A percentile compares a stretch with the other conserved stretches of the same genome.
Conservation (phyloP, 1,140 invertebrate species). For the Contarinia nasturtii region DNA sequence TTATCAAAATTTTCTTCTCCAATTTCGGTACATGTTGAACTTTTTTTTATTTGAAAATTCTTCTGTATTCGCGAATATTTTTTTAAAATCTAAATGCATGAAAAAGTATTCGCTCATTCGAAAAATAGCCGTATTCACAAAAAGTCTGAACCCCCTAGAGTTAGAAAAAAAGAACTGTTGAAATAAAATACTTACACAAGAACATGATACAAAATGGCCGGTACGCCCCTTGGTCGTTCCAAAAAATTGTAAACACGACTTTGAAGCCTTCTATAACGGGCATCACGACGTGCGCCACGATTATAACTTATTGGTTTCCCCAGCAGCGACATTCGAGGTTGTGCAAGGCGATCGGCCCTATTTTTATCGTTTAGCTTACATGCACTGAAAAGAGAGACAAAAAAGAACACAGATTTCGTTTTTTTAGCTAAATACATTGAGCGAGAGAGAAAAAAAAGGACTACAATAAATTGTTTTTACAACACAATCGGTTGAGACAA, state of each 20-base stretch:
- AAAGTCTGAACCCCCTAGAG: no score
- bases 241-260: conserved; percentile 85
- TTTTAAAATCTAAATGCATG: no score
- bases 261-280: conserved; percentile 71
- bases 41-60: no score
- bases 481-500: no score
- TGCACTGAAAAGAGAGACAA: conserved; percentile 13
- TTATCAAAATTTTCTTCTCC: no score
- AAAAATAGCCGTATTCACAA: no score
- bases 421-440: not conserved
- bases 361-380: conserved; percentile 20
- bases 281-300: conserved; percentile 66
- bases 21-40: no score
- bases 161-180: no score
- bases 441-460: no score
- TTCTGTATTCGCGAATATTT: no score
- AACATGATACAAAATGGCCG: conserved; percentile 76
- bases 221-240: conserved; percentile 69
- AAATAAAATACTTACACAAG: conserved; percentile 57
- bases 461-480: no score
- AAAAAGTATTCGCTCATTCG: no score
- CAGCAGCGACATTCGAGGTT: conserved; percentile 72
- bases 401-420: not conserved
- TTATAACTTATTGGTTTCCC: conserved; percentile 73
- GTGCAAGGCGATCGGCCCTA: conserved; percentile 40